Percentiles rank a stretch among this genome's conserved stretches.
Evolutionary conservation across 1,140 invertebrate species (phyloP).

Genomic region (Ips typographus): DNA sequence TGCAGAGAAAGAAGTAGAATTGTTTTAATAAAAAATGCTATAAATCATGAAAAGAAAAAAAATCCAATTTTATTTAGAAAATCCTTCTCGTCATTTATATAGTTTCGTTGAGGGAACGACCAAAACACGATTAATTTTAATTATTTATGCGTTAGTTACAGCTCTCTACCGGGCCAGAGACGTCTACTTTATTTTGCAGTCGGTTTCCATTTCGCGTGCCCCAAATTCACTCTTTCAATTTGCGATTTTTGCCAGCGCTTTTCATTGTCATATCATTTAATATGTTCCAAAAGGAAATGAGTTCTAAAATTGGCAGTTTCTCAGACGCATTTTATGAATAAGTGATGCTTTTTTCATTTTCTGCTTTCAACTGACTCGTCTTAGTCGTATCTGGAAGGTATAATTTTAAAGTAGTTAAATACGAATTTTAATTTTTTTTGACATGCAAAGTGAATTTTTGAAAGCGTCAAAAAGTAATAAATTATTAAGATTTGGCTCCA

Average conservation of each 20-base stretch:
- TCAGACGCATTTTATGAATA: slow-evolving; percentile 12
- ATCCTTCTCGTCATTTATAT: background rate
- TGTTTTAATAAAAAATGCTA: background rate
- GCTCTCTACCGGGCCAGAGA: slow-evolving; percentile 3
- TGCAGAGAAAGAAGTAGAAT: too few species aligned
- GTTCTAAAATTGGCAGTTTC: slow-evolving; percentile 16
- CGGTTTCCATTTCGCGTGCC: slow-evolving; percentile 15
- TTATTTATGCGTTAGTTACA: slow-evolving; percentile 40
- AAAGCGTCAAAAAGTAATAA: too few species aligned
- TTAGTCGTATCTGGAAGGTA: background rate
- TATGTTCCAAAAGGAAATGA: slow-evolving; percentile 19
- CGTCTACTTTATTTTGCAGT: slow-evolving; percentile 35
- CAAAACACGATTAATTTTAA: slow-evolving; percentile 41
- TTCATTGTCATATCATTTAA: slow-evolving; percentile 26
- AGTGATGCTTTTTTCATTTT: slow-evolving; percentile 3
- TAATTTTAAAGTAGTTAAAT: background rate
- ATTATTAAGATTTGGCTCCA: too few species aligned
- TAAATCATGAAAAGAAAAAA: background rate
- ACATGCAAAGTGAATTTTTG: too few species aligned
- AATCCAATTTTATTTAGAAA: slow-evolving; percentile 1
- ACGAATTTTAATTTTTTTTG: too few species aligned
- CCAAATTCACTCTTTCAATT: slow-evolving; percentile 21
- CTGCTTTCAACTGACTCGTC: slow-evolving; percentile 4
- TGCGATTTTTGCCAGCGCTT: slow-evolving; percentile 16
- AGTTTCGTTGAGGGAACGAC: background rate